A percentile compares a stretch with the other conserved stretches of the same genome.
Conservation (phyloP, 2,113 vertebrate species). For the Macquaria australasica region DNA sequence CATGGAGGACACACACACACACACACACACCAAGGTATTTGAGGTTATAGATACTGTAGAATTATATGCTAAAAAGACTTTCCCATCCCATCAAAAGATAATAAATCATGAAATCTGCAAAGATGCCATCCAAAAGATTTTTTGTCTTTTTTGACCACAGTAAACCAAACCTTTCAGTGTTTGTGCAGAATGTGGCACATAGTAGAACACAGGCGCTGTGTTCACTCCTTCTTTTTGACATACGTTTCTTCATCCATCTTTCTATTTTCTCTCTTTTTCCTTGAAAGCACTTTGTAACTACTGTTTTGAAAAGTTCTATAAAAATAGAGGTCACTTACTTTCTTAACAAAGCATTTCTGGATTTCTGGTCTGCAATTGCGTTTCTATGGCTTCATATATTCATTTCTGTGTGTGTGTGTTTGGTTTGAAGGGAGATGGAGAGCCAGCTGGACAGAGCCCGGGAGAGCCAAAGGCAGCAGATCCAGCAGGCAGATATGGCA, state of each 20-base stretch:
- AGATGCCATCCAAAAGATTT: too few relatives aligned
- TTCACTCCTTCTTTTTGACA: background rate
- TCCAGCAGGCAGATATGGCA: slow-evolving; percentile 91
- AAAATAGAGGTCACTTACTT: background rate
- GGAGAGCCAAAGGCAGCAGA: slow-evolving; percentile 90
- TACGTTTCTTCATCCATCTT: background rate
- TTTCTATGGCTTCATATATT: slow-evolving; percentile 32
- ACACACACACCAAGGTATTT: background rate
- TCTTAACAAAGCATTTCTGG: slow-evolving; percentile 15
- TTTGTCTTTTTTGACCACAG: background rate
- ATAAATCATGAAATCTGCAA: background rate
- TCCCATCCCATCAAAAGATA: background rate
- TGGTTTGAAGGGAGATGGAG: slow-evolving; percentile 91
- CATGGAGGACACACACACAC: slow-evolving; percentile 13
- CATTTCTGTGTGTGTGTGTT: slow-evolving; percentile 52
- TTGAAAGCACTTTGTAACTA: slow-evolving; percentile 5
- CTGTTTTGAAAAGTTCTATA: slow-evolving; percentile 24
- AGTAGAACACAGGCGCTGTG: background rate
- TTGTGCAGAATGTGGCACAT: background rate
- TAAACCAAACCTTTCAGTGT: too few relatives aligned
- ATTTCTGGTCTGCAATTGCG: slow-evolving; percentile 15
- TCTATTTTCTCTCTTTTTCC: background rate
- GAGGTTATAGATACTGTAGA: background rate
- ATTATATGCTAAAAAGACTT: background rate
- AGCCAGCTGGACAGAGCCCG: slow-evolving; percentile 88